phyloP scores from a whole-genome alignment of 2,113 vertebrate genomes.

The Aegithalos caudatus region DNA sequence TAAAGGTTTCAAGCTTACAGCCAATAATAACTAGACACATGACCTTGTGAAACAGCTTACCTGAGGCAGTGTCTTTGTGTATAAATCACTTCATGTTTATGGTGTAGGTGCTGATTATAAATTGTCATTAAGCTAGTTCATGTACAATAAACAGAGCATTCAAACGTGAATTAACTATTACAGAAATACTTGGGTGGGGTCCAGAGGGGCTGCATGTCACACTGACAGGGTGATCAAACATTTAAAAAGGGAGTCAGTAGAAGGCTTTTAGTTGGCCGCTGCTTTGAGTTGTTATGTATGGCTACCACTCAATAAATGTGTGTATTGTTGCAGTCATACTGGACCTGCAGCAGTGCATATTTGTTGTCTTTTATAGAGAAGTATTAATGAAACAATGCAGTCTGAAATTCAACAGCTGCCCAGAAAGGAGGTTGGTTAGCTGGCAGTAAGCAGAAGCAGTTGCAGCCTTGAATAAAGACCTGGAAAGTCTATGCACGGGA shows the following conservation, averaged over 20 bases:
- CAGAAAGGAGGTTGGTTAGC: not conserved
- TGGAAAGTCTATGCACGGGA: not conserved
- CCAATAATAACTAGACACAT: not conserved
- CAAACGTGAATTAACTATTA: not conserved
- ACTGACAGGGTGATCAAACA: not conserved
- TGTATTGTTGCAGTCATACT: not conserved
- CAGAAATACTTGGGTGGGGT: not conserved
- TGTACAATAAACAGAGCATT: not conserved
- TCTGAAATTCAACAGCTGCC: not conserved
- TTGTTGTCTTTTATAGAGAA: not conserved
- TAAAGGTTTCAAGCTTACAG: not conserved
- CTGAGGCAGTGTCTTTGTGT: not conserved
- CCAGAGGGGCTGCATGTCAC: not conserved
- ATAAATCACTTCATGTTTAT: not conserved
- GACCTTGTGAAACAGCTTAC: not conserved
- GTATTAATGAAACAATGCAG: not conserved
- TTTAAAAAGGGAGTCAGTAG: not conserved
- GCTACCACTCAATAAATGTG: not conserved
- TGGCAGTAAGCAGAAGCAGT: not conserved
- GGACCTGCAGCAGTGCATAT: not conserved
- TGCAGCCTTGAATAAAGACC: not conserved
- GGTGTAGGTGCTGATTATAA: not conserved
- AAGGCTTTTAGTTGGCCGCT: accelerated
- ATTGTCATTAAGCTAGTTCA: not conserved
- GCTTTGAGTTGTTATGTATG: not conserved